Conservation (phyloP, 2,888 invertebrate genomes). For the Cantharis rustica region DNA sequence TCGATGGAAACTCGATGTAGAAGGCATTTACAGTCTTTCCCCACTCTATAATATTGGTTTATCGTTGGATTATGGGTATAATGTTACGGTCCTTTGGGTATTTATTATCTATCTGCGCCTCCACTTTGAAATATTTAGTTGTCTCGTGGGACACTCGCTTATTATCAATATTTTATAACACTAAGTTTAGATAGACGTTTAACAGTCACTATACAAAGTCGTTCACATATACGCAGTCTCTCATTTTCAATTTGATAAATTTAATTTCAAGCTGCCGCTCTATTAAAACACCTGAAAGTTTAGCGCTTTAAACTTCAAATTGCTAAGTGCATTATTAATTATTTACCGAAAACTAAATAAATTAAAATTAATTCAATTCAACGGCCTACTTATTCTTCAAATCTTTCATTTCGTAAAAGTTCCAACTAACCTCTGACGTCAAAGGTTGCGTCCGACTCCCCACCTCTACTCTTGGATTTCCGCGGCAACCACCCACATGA, state of each 20-base stretch:
- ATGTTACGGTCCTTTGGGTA: slow-evolving; percentile 17
- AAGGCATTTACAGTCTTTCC: slow-evolving; percentile 24
- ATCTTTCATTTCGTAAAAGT: no score
- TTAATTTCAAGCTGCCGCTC: background rate
- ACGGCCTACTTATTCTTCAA: no score
- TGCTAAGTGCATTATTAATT: background rate
- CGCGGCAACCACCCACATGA: no score
- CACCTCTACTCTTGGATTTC: no score
- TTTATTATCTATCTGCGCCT: slow-evolving; percentile 30
- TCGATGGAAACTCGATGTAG: slow-evolving; percentile 25
- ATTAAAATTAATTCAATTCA: no score
- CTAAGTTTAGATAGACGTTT: slow-evolving; percentile 5
- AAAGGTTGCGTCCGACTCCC: no score
- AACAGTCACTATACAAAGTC: background rate
- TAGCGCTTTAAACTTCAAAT: background rate
- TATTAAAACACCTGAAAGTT: no score
- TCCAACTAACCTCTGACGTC: no score
- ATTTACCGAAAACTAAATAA: background rate
- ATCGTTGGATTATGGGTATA: slow-evolving; percentile 25
- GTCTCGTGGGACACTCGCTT: slow-evolving; percentile 17
- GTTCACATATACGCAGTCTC: background rate
- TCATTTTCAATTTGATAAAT: background rate
- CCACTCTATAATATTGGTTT: slow-evolving; percentile 25
- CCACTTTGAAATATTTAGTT: slow-evolving; percentile 17
- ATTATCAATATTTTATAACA: slow-evolving; percentile 27